phyloP scores from a whole-genome alignment of 2,888 invertebrate species.

The Heliconius cydno region DNA sequence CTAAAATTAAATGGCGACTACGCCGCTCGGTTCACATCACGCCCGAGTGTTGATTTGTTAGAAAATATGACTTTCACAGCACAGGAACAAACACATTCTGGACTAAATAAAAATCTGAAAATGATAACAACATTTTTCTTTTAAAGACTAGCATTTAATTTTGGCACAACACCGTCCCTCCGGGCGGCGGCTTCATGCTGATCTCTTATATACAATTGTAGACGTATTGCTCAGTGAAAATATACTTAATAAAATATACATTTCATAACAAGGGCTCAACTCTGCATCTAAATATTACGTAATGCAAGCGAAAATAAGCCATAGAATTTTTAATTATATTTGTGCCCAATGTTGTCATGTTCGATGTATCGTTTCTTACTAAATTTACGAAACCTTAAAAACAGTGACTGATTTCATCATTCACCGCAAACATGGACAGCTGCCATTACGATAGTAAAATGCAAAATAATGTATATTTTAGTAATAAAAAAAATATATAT shows the following conservation, averaged over 20 bases:
- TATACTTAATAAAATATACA: conserved; percentile 55
- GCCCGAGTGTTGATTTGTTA: conserved; percentile 79
- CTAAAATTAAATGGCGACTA: conserved; percentile 30
- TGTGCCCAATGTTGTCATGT: conserved; percentile 83
- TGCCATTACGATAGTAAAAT: conserved; percentile 81
- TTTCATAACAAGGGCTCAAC: conserved; percentile 66
- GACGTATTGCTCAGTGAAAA: conserved; percentile 68
- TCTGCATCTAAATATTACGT: conserved; percentile 60
- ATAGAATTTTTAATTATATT: conserved; percentile 73
- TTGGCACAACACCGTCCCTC: conserved; percentile 78
- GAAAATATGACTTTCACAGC: conserved; percentile 77
- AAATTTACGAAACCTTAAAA: conserved; percentile 75
- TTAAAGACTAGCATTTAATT: conserved; percentile 82
- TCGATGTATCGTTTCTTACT: conserved; percentile 80
- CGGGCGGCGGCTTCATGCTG: conserved; percentile 78
- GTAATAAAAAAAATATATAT: conserved; percentile 66
- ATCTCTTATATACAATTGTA: conserved; percentile 66
- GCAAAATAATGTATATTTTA: conserved; percentile 80
- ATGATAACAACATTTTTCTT: conserved; percentile 81
- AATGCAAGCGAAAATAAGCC: conserved; percentile 71
- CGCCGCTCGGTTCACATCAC: conserved; percentile 50
- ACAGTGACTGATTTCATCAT: conserved; percentile 70
- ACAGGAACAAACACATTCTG: conserved; percentile 82
- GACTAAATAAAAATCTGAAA: conserved; percentile 83
- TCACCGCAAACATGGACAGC: conserved; percentile 76